A percentile compares a stretch with the other conserved stretches of the same genome.
These are phyloP conservation scores for Phoxinus dragarum DNA, from an alignment of 2,797 vertebrate species.

Conservation along the genomic window DNA sequence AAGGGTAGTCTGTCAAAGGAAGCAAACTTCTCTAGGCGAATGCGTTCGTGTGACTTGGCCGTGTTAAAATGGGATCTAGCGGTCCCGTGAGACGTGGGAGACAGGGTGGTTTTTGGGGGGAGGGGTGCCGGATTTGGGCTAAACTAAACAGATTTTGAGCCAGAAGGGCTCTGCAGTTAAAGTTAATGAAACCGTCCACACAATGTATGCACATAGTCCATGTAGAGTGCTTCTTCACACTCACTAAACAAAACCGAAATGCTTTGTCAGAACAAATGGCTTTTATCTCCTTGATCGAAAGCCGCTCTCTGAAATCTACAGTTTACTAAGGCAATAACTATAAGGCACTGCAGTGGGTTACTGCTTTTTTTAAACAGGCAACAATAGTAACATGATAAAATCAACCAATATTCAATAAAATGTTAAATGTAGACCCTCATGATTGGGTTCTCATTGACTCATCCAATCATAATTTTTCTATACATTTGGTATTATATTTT, in stretches of 20 bases:
- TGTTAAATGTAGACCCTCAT: background rate
- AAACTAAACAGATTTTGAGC: slow-evolving; percentile 78
- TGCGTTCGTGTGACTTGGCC: slow-evolving; percentile 71
- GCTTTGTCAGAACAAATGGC: slow-evolving; percentile 48
- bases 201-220: slow-evolving; percentile 68
- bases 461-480: background rate
- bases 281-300: slow-evolving; percentile 9
- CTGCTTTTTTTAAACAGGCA: background rate
- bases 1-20: slow-evolving; percentile 77
- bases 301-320: background rate
- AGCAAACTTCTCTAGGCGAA: slow-evolving; percentile 78
- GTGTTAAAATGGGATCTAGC: slow-evolving; percentile 78
- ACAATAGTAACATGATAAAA: background rate
- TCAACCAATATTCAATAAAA: background rate
- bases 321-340: background rate
- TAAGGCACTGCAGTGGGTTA: background rate
- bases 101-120: slow-evolving; percentile 57
- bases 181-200: slow-evolving; percentile 74
- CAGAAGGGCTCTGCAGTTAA: slow-evolving; percentile 75
- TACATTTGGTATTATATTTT: background rate
- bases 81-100: slow-evolving; percentile 72
- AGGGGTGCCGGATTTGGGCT: slow-evolving; percentile 57
- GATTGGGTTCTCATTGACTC: background rate
- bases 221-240: slow-evolving; percentile 51
- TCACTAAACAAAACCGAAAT: slow-evolving; percentile 50